Conservation (phyloP, 1,140 invertebrate species). For the Linepithema humile region DNA sequence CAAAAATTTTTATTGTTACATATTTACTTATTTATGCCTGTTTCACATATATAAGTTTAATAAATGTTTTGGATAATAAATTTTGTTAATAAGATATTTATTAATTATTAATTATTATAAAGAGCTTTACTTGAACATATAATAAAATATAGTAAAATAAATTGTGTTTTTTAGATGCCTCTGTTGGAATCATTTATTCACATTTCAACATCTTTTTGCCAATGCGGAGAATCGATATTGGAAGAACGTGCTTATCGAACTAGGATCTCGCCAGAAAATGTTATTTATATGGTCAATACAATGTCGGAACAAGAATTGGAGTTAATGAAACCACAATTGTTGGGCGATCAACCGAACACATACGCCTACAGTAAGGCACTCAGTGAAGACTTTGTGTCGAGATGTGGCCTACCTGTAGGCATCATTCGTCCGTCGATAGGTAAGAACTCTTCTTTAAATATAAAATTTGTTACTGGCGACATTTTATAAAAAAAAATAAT, state of each 20-base stretch:
- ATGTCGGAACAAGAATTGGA: constrained; percentile 90
- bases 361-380: constrained; percentile 92
- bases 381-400: constrained; percentile 89
- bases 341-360: constrained; percentile 90
- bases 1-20: too few species aligned
- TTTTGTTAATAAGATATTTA: too few species aligned
- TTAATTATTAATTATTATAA: not conserved
- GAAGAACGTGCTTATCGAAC: constrained; percentile 89
- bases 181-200: constrained; percentile 87
- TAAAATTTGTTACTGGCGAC: not conserved
- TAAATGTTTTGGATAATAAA: too few species aligned
- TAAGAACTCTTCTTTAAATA: constrained; percentile 73
- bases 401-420: constrained; percentile 87
- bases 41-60: too few species aligned
- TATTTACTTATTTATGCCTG: too few species aligned
- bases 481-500: too few species aligned
- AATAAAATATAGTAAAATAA: not conserved
- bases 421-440: constrained; percentile 92
- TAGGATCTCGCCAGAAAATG: constrained; percentile 89
- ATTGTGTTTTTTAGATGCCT: constrained; percentile 70
- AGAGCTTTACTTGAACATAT: not conserved
- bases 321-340: constrained; percentile 91
- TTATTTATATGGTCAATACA: constrained; percentile 91
- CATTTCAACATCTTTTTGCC: constrained; percentile 93
- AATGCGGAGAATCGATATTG: constrained; percentile 88